phyloP scores from a whole-genome alignment of 2,888 invertebrate genomes.

The Asteroscopus sphinx region DNA sequence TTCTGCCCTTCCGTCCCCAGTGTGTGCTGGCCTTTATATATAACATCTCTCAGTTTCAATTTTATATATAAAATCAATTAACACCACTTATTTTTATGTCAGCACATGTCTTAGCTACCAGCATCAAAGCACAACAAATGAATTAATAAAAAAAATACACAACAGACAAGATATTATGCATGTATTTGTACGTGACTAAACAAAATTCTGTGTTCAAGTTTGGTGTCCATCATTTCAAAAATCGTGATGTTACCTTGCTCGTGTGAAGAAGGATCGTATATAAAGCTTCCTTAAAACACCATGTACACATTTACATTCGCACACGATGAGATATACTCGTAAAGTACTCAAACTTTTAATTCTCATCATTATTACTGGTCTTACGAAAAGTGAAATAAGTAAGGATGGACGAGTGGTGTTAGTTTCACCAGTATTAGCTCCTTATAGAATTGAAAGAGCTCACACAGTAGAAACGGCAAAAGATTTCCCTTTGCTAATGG shows the following conservation, averaged over 20 bases:
- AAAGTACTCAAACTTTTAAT: conserved; percentile 6
- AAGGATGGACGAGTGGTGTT: conserved; percentile 63
- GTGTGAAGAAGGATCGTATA: conserved; percentile 68
- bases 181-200: conserved; percentile 37
- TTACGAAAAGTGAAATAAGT: conserved; percentile 29
- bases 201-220: conserved; percentile 13
- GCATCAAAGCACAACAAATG: too few relatives aligned
- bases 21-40: too few relatives aligned
- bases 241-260: conserved; percentile 76
- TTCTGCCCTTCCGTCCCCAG: too few relatives aligned
- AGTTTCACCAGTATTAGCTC: conserved; percentile 74
- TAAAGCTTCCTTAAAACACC: conserved; percentile 70
- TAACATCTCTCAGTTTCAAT: too few relatives aligned
- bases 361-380: conserved; percentile 16
- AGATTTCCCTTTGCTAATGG: conserved; percentile 77
- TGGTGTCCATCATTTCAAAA: conserved; percentile 56
- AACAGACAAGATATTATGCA: background rate
- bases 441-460: conserved; percentile 65
- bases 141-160: too few relatives aligned
- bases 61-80: too few relatives aligned
- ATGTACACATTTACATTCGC: conserved; percentile 65
- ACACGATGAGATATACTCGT: conserved; percentile 68
- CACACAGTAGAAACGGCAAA: conserved; percentile 75
- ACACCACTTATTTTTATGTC: too few relatives aligned
- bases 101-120: too few relatives aligned